Base-by-base conservation (phyloP, 2,113 vertebrate genomes). In the Dicentrarchus labrax region DNA sequence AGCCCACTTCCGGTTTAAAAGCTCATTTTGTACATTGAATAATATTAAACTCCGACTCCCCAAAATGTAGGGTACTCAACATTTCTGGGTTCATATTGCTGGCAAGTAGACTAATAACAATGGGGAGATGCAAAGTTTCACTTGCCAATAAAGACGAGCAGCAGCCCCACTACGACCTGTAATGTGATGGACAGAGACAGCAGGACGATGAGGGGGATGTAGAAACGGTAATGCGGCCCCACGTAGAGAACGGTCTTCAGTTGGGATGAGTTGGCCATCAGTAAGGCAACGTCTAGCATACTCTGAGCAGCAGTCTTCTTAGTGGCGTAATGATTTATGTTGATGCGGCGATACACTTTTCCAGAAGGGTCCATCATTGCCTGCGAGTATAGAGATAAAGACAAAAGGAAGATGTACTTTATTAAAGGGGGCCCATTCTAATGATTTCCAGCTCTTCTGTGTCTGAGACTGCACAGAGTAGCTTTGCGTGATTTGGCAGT, bases 211-310 rank as follows among this genome's bases (percentile, higher is more conserved):
- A 99, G 94, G 0, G 96, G 96, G 45, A 95, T 1, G 50, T 96
- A 99, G 92, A 97, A 98, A 11, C 89, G 87, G 5, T 97, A 97
- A 1, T 83, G 45, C 0, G 96, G 91, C 45, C 97, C 97, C 79
- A 97, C 96, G 6, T 97, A 96, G 51, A 98, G 92, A 11, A 97
- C 95, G 0, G 96, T 96, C 87, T 98, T 99, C 79, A 99, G 93
- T 91, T 98, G 98, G 9, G 97, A 98, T 0, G 97, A 96, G 1
- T 97, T 99, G 94, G 97, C 97, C 97, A 98, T 97, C 70, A 99
- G 95, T 86, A 99, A 87, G 0, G 97, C 96, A 0, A 98, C 91
- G 72, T 98, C 97, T 92, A 98, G 86, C 97, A 98, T 98, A 92
- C 97, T 98, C 91, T 99, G 97, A 0, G 97, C 97, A 0, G 95